A percentile compares a stretch with the other conserved stretches of the same genome.
Conservation (phyloP, 2,888 invertebrate species). For the Macropis europaea region DNA sequence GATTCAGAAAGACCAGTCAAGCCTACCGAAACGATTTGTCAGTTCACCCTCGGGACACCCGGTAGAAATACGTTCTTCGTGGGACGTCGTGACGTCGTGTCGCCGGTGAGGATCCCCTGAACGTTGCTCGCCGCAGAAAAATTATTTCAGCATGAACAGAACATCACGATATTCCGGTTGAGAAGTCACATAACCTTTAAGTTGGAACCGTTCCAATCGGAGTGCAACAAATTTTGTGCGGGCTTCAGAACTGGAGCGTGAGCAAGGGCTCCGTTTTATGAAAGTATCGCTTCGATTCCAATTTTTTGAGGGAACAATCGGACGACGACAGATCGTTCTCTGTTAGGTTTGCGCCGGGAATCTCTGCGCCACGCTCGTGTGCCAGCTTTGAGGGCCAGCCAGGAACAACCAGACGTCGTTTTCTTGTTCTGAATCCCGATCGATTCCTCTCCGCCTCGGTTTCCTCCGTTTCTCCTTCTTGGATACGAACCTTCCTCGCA, state of each 20-base stretch:
- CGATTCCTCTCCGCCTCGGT: not conserved
- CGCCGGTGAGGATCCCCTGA: conserved; percentile 10
- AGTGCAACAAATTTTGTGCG: conserved; percentile 57
- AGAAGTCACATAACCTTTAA: conserved; percentile 53
- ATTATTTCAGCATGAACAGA: conserved; percentile 49
- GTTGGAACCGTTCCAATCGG: conserved; percentile 57
- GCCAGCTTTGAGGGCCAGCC: conserved; percentile 10
- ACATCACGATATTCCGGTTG: conserved; percentile 56
- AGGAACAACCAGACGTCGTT: conserved; percentile 19
- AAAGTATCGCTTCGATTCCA: conserved; percentile 38
- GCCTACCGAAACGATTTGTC: too few species aligned
- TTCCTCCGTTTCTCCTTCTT: not conserved
- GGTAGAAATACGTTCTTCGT: not conserved
- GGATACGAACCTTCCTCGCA: conserved; percentile 88
- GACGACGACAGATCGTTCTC: not conserved
- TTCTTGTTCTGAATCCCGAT: conserved; percentile 1
- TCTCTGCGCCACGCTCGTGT: conserved; percentile 43
- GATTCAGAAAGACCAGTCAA: too few species aligned
- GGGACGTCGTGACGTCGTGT: conserved; percentile 3
- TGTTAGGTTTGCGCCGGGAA: conserved; percentile 15
- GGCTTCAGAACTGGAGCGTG: conserved; percentile 54
- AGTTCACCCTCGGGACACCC: not conserved
- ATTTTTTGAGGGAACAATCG: conserved; percentile 46
- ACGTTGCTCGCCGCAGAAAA: conserved; percentile 39
- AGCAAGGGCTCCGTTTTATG: conserved; percentile 33